Base-by-base conservation (phyloP, 1,140 invertebrate genomes). In the Trachymyrmex septentrionalis region DNA sequence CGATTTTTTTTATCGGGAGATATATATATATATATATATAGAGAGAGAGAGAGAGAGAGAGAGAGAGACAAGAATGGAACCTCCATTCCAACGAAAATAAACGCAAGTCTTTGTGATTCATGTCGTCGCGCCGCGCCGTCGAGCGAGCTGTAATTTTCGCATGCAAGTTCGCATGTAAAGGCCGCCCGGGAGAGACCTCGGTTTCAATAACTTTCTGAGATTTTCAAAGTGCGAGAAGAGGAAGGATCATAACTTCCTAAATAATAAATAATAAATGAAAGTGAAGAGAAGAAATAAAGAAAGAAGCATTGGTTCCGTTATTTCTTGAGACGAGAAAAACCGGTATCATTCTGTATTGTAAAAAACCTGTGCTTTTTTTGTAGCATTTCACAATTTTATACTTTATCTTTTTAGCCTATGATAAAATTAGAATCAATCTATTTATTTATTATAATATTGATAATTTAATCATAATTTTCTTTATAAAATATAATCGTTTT, bases 141-240 rank as follows among this genome's bases (percentile, higher is more conserved):
- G 30, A 38, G 30, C 72, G 38, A 38, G 10, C 59, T 78, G 76
- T 61, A 78, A 78, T 78, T 78, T 78, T 64, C 59, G 19, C 61
- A 66, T 78, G 61, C 59, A 34, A 78, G 38, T 53, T 50, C 38
- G 76, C 76, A 66, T 78, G 24, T 64, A 78, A 64, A 63, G 21
- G 16, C 44, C 19, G 38, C 27, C n/a, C 24, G 59, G 38, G 16
- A 77, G 75, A n/a, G 12, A 34, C 19, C 44, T 30, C 30, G 75
- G 57, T 77, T 77, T 64, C 75, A 48, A 77, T 77, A 77, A 44
- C 30, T 48, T 48, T 12, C 12, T 38, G 55, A 38, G n/a, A 24
- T 75, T 75, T 16, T 64, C 38, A 16, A 14, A 27, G 14, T 34
- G 34, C 12, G 16, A 69, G 21, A 6, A 72, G 0, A 48, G 10